Base-by-base conservation (phyloP, 2,113 vertebrate genomes). In the Psittacula cyanocephala region DNA sequence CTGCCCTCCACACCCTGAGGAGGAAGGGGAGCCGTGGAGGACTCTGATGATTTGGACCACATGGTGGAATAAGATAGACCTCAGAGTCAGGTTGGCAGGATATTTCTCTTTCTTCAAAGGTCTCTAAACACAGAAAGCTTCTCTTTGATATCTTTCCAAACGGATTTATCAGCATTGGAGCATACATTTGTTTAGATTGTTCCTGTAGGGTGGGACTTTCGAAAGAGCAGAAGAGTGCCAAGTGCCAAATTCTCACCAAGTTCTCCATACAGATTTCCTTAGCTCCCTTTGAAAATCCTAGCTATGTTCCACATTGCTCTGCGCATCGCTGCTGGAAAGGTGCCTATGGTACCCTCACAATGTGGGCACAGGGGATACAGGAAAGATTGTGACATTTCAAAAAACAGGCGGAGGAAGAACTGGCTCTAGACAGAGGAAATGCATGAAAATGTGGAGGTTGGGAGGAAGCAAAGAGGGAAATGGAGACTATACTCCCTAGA, bases 61-160 rank as follows among this genome's bases (percentile, higher is more conserved):
- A 79, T 94, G 89, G 93, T 81, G 57, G 83, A 96, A 91, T 25
- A 71, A 96, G 86, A 91, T 59, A 93, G 89, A 96, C 89, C 88
- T 81, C 74, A 63, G 74, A 17, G 0, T 85, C 94, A 96, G 84
- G 89, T 91, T 95, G 91, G 91, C 93, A 96, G 89, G 89, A 91
- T 92, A 93, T 87, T 96, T 94, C 88, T 83, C 77, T 91, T 92
- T 96, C 95, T 96, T 96, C 95, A 96, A 94, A 97, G 86, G 86
- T 94, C 92, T 96, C 90, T 65, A 92, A 94, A 86, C 47, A 52
- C 86, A 69, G 69, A 18, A 80, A 87, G 59, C 29, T 93, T 93
- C 89, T 52, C 81, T 95, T 96, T 94, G 86, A 96, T 97, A 89
- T 60, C 70, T 92, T 83, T 93, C 96, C 93, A 93, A 67, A 76